These are phyloP conservation scores for Motacilla tschutschensis DNA, from an alignment of 2,113 vertebrate genomes.

Conservation along the genomic window DNA sequence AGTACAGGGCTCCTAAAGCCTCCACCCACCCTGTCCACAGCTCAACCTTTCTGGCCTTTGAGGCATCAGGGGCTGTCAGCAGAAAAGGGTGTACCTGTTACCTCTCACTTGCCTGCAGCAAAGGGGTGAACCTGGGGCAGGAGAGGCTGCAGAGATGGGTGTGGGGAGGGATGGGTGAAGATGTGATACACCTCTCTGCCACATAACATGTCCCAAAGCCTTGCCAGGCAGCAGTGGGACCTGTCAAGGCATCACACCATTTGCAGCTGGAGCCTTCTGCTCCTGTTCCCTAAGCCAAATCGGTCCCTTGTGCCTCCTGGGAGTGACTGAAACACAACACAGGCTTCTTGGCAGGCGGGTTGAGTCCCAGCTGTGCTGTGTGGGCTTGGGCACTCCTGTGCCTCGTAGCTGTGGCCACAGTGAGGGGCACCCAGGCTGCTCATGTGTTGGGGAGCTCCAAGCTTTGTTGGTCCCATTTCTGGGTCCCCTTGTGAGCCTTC, in stretches of 20 bases:
- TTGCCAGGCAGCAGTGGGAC: not conserved
- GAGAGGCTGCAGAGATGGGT: not conserved
- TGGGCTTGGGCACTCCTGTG: not conserved
- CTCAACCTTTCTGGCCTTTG: not conserved
- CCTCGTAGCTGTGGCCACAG: not conserved
- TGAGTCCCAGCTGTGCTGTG: not conserved
- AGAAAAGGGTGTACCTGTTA: not conserved
- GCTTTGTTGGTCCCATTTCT: not conserved
- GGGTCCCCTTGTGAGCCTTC: not conserved
- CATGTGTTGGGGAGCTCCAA: fast-evolving
- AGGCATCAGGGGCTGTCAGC: not conserved
- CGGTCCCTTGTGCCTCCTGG: not conserved
- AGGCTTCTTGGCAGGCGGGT: not conserved
- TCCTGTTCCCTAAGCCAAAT: not conserved
- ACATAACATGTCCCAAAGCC: not conserved
- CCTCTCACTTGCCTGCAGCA: not conserved
- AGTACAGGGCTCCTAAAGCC: not conserved
- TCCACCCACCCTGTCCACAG: not conserved
- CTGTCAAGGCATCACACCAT: not conserved
- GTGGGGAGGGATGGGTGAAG: not conserved
- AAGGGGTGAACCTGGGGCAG: not conserved
- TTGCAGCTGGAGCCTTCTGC: conserved; percentile 18
- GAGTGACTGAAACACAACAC: not conserved
- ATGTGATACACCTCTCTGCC: not conserved
- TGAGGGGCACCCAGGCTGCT: not conserved